phyloP scores from a whole-genome alignment of 2,888 invertebrate genomes.

The Lepeophtheirus nordmannii region DNA sequence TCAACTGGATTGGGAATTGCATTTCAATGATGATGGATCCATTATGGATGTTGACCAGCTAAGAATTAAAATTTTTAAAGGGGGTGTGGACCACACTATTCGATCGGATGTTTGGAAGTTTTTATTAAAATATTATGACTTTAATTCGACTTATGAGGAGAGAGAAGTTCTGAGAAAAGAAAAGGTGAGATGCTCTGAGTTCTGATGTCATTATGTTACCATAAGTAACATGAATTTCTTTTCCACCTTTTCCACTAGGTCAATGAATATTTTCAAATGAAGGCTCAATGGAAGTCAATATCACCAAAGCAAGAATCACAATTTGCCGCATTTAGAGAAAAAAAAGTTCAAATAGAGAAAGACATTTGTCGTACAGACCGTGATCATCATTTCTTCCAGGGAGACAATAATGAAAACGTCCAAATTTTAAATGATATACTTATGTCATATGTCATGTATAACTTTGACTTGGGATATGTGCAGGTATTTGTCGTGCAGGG shows the following conservation, averaged over 20 bases:
- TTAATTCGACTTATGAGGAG: constrained; percentile 41
- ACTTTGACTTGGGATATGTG: constrained; percentile 89
- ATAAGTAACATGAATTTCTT: neutral
- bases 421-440: constrained; percentile 70
- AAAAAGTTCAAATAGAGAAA: constrained; percentile 89
- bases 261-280: constrained; percentile 84
- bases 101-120: constrained; percentile 85
- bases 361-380: constrained; percentile 93
- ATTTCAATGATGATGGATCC: constrained; percentile 62
- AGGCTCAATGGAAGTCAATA: constrained; percentile 87
- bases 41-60: constrained; percentile 60
- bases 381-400: constrained; percentile 74
- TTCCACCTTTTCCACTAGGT: constrained; percentile 32
- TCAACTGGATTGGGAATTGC: constrained; percentile 61
- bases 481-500: too few relatives aligned
- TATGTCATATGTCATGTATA: constrained; percentile 97
- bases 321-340: constrained; percentile 71
- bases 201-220: neutral
- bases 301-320: constrained; percentile 67
- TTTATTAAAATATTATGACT: constrained; percentile 69
- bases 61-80: constrained; percentile 73
- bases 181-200: neutral
- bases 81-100: constrained; percentile 61
- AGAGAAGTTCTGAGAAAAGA: neutral
- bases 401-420: constrained; percentile 78